Percentiles rank a stretch among this genome's conserved stretches.
phyloP scores from a whole-genome alignment of 2,888 invertebrate genomes.

The Eupithecia tripunctaria region DNA sequence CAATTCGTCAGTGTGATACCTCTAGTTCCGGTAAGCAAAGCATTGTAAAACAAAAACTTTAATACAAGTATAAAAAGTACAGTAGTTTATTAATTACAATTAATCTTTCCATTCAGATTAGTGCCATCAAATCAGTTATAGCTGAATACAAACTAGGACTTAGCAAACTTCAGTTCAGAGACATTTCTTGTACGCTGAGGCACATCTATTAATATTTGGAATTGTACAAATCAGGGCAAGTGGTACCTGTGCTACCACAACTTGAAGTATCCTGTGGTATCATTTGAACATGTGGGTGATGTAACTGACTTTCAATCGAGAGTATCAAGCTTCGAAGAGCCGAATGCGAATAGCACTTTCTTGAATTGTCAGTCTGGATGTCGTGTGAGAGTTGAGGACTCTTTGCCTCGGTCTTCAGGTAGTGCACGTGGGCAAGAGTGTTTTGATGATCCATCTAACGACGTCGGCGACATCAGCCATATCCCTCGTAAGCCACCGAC shows the following conservation, averaged over 20 bases:
- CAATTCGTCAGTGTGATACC: background rate
- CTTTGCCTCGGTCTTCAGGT: constrained; percentile 24
- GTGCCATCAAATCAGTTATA: constrained; percentile 57
- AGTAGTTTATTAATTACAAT: constrained; percentile 40
- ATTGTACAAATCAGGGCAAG: constrained; percentile 68
- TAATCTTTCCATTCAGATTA: constrained; percentile 60
- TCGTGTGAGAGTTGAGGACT: constrained; percentile 26
- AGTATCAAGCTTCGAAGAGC: constrained; percentile 49
- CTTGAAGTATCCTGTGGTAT: constrained; percentile 69
- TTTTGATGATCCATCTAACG: constrained; percentile 45
- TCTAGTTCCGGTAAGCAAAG: background rate
- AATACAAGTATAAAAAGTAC: constrained; percentile 18
- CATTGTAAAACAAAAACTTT: background rate
- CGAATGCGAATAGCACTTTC: constrained; percentile 63
- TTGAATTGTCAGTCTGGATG: constrained; percentile 43
- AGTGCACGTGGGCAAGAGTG: constrained; percentile 37
- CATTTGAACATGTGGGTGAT: constrained; percentile 73
- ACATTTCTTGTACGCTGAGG: constrained; percentile 62
- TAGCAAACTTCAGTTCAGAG: constrained; percentile 72
- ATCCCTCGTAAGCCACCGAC: constrained; percentile 72
- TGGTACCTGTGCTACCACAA: constrained; percentile 80
- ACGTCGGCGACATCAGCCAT: constrained; percentile 72
- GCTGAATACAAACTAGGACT: constrained; percentile 65
- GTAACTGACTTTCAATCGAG: constrained; percentile 38
- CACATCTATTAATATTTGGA: constrained; percentile 56